phyloP scores from a whole-genome alignment of 2,113 vertebrate species.

The Trematomus loennbergii region DNA sequence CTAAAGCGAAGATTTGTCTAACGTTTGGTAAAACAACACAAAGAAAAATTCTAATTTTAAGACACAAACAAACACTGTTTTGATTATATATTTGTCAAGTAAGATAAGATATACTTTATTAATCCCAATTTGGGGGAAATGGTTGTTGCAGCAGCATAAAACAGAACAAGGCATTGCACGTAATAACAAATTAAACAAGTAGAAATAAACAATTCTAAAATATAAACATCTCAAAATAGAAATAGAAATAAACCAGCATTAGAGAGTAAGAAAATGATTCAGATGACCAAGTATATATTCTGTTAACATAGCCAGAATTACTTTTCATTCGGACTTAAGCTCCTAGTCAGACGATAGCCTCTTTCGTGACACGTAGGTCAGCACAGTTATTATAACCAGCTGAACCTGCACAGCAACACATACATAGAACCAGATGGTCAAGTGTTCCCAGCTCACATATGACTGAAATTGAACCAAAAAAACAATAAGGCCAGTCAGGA shows the following conservation, averaged over 20 bases:
- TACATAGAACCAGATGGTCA: constrained; percentile 29
- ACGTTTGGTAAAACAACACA: not conserved
- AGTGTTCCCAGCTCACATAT: constrained; percentile 23
- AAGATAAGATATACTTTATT: not conserved
- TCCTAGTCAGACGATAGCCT: constrained; percentile 20
- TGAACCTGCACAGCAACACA: constrained; percentile 36
- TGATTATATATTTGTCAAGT: not conserved
- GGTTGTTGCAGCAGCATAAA: too few species aligned
- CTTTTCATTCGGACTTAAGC: not conserved
- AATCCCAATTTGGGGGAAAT: too few species aligned
- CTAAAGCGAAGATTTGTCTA: not conserved
- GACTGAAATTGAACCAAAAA: constrained; percentile 26
- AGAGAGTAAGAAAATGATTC: too few species aligned
- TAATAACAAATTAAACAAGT: too few species aligned
- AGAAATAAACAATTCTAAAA: too few species aligned
- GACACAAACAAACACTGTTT: not conserved
- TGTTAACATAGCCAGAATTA: not conserved
- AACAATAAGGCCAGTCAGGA: not conserved
- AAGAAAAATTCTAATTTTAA: not conserved
- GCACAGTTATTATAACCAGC: constrained; percentile 25
- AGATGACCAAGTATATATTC: not conserved
- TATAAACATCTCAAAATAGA: too few species aligned
- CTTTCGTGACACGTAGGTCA: constrained; percentile 13
- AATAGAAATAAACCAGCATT: too few species aligned
- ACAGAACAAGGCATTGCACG: too few species aligned